A percentile compares a stretch with the other conserved stretches of the same genome.
Conservation (phyloP, 2,888 invertebrate species). For the Cecidostiba fungosa region DNA sequence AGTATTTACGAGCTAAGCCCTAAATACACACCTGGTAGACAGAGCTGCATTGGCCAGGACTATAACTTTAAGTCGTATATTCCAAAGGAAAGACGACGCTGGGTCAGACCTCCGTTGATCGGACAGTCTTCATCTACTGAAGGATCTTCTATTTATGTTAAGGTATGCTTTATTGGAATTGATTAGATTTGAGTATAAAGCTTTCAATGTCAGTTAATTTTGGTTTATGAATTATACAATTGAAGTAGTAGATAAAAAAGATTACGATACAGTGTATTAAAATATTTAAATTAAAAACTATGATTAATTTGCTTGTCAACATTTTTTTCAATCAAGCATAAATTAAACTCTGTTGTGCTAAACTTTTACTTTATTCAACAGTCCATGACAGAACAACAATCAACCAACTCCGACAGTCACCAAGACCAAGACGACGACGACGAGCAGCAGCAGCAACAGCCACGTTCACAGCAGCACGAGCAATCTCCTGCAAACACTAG, state of each 20-base stretch:
- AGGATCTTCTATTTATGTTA: conserved; percentile 68
- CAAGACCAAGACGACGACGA: conserved; percentile 13
- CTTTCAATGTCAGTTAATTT: not conserved
- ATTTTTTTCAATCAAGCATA: not conserved
- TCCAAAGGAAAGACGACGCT: conserved; percentile 76
- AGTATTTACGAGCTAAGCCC: conserved; percentile 70
- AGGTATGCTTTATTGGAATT: conserved; percentile 30
- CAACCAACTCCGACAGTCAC: not conserved
- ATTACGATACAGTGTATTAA: not conserved
- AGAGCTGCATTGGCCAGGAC: conserved; percentile 70
- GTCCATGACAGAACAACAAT: conserved; percentile 46
- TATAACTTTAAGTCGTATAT: conserved; percentile 69
- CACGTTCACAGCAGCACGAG: not conserved
- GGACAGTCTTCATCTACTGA: conserved; percentile 75
- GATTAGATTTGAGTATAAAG: not conserved
- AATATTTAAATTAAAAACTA: conserved; percentile 11
- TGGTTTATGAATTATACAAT: no score
- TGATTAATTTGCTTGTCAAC: no score
- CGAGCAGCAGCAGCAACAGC: not conserved
- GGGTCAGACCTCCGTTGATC: conserved; percentile 78
- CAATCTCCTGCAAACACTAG: not conserved
- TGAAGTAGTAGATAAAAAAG: no score
- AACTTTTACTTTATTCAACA: not conserved
- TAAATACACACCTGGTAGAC: conserved; percentile 65
- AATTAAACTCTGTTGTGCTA: not conserved